Percentiles rank a stretch among this genome's conserved stretches.
Conservation (phyloP, 2,888 invertebrate species). For the Lasioglossum malachurum region DNA sequence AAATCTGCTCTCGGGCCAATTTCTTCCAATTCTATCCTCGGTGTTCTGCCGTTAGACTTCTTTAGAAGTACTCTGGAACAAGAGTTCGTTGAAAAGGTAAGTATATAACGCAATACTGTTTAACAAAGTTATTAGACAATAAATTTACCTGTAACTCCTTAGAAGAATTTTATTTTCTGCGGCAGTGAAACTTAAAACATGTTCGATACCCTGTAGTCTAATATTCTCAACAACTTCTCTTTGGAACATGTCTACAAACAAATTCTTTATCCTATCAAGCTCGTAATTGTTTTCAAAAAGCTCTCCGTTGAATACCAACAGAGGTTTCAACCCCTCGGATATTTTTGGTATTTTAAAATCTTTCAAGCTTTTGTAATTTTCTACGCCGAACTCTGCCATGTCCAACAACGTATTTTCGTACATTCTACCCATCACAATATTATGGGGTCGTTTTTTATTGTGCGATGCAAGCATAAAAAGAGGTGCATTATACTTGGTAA, state of each 20-base stretch:
- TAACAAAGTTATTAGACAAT: neutral
- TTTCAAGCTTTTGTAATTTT: constrained; percentile 91
- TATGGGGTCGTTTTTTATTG: constrained; percentile 97
- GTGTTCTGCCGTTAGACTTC: constrained; percentile 95
- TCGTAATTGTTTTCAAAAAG: constrained; percentile 94
- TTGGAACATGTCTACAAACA: constrained; percentile 97
- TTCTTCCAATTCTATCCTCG: constrained; percentile 96
- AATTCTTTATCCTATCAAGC: constrained; percentile 92
- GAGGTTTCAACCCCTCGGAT: constrained; percentile 94
- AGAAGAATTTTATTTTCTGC: constrained; percentile 92
- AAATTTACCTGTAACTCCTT: constrained; percentile 88
- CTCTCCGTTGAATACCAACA: constrained; percentile 96
- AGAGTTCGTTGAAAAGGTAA: constrained; percentile 19
- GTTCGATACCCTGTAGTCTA: constrained; percentile 96
- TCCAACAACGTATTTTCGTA: constrained; percentile 96
- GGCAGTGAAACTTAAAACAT: constrained; percentile 95
- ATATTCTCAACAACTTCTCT: constrained; percentile 93
- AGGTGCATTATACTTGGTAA: constrained; percentile 94
- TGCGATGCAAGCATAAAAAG: constrained; percentile 96
- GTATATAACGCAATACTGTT: neutral
- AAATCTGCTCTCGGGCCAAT: constrained; percentile 98
- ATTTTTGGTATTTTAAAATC: constrained; percentile 93
- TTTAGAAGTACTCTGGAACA: constrained; percentile 92
- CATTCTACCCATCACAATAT: constrained; percentile 94
- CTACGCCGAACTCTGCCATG: constrained; percentile 98